Conservation (phyloP, 2,888 invertebrate genomes). For the Busseola fusca region DNA sequence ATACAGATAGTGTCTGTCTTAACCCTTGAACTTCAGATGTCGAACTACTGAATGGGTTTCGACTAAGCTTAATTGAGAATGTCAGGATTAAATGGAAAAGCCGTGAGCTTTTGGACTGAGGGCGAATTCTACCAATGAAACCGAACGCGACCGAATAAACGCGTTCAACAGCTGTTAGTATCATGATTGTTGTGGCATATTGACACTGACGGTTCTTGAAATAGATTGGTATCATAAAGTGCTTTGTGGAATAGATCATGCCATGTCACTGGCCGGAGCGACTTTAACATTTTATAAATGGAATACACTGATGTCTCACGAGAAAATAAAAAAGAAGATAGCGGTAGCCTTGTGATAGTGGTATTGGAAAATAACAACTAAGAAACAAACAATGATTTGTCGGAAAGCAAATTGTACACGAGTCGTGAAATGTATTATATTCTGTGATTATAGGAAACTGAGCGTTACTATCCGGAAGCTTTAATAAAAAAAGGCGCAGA, state of each 20-base stretch:
- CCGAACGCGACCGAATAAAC: not conserved
- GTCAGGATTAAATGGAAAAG: constrained; percentile 28
- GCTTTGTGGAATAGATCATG: constrained; percentile 2
- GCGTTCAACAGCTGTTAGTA: not conserved
- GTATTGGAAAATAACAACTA: not conserved
- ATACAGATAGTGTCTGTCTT: constrained; percentile 68
- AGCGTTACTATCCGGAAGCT: not conserved
- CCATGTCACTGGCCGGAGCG: not conserved
- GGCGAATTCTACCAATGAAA: not conserved
- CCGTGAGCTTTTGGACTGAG: constrained; percentile 2
- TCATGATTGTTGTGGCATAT: not conserved
- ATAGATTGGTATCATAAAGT: no score
- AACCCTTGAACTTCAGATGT: constrained; percentile 70
- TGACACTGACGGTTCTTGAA: not conserved
- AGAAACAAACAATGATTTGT: not conserved
- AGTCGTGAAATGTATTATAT: not conserved
- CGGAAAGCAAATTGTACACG: not conserved
- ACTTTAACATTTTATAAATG: constrained; percentile 1
- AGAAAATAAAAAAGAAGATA: not conserved
- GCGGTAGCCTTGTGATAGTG: not conserved
- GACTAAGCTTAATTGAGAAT: constrained; percentile 62
- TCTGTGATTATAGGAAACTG: constrained; percentile 3
- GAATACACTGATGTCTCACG: not conserved
- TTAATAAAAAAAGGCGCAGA: not conserved
- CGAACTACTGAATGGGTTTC: constrained; percentile 58